phyloP scores from a whole-genome alignment of 2,113 vertebrate genomes.

The Penelope pileata region DNA sequence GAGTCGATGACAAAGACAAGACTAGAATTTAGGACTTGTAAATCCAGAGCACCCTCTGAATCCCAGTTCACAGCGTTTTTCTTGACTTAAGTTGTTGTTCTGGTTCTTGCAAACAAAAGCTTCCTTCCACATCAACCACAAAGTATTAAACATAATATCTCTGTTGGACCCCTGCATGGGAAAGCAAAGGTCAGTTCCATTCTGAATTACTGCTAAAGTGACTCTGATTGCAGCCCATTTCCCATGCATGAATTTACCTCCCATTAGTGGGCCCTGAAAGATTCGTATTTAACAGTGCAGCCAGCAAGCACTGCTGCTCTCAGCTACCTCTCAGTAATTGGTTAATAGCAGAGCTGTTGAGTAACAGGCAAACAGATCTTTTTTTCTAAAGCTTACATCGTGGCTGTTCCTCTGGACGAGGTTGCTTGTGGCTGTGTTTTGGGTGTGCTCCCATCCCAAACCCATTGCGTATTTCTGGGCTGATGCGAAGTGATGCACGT shows the following conservation, averaged over 20 bases:
- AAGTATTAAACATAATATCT: not conserved
- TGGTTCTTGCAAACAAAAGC: not conserved
- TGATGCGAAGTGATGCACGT: rapidly evolving
- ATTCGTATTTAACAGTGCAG: slow-evolving; percentile 10
- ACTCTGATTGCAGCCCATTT: slow-evolving; percentile 43
- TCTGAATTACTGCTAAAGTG: not conserved
- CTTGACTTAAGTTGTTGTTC: not conserved
- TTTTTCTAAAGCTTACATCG: not conserved
- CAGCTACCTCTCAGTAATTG: slow-evolving; percentile 59
- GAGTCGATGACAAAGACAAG: not conserved
- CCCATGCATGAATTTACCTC: not conserved
- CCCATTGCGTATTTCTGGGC: not conserved
- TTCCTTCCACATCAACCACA: not conserved
- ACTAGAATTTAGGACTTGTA: not conserved
- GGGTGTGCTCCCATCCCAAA: not conserved
- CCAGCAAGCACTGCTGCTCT: slow-evolving; percentile 59
- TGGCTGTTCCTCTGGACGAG: not conserved
- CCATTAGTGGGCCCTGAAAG: slow-evolving; percentile 14
- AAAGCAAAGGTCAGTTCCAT: slow-evolving; percentile 37
- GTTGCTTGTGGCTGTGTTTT: slow-evolving; percentile 23
- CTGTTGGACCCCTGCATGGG: not conserved
- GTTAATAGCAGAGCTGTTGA: slow-evolving; percentile 34
- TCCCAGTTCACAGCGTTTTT: not conserved
- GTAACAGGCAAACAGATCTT: not conserved
- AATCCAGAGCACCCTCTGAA: not conserved